Conservation (phyloP, 1,140 invertebrate species). For the Chelonus insularis region DNA sequence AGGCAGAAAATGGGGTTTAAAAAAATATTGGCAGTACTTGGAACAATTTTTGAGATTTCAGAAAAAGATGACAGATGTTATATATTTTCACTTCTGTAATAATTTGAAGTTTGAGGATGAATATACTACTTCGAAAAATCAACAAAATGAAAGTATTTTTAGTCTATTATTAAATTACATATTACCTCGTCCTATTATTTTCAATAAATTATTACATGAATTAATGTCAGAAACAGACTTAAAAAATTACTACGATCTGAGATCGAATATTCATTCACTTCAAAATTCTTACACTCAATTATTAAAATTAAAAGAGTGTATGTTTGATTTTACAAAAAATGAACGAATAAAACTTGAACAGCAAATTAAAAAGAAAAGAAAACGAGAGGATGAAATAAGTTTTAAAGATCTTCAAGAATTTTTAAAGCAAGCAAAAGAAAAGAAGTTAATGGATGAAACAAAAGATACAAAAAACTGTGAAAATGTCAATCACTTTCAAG, state of each 20-base stretch:
- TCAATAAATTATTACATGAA: neutral
- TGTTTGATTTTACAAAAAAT: neutral
- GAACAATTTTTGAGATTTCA: constrained; percentile 45
- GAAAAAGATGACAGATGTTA: constrained; percentile 43
- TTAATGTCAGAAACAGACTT: constrained; percentile 40
- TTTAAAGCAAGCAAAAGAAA: too few relatives aligned
- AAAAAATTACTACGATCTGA: constrained; percentile 37
- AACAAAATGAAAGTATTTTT: too few relatives aligned
- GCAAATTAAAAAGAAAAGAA: neutral
- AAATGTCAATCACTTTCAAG: too few relatives aligned
- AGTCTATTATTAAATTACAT: too few relatives aligned
- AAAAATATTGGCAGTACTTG: constrained; percentile 39
- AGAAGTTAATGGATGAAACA: too few relatives aligned
- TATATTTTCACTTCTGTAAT: constrained; percentile 49
- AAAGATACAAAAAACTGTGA: too few relatives aligned
- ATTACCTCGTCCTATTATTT: too few relatives aligned
- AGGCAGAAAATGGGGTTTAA: constrained; percentile 32
- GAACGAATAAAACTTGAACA: neutral
- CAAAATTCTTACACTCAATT: neutral
- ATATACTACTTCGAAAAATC: neutral
- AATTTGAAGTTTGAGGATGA: too few relatives aligned
- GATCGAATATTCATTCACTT: constrained; percentile 27
- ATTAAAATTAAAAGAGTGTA: neutral
- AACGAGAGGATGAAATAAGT: too few relatives aligned
- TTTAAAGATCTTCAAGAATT: too few relatives aligned